phyloP scores from a whole-genome alignment of 2,888 invertebrate genomes.

The Quadriops clusia region DNA sequence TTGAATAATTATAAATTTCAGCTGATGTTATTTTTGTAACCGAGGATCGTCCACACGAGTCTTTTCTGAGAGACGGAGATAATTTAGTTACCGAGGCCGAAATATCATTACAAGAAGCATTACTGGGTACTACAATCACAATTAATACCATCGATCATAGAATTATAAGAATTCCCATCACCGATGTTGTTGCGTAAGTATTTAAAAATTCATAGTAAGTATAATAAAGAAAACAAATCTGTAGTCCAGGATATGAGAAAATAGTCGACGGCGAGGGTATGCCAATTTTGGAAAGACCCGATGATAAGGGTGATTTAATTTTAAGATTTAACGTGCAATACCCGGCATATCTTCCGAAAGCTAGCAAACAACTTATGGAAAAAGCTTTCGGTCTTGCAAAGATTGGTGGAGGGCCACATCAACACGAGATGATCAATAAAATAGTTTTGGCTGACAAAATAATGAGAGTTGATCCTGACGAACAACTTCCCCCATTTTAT shows the following conservation, averaged over 20 bases:
- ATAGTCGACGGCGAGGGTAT: slow-evolving; percentile 61
- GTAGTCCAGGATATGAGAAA: slow-evolving; percentile 54
- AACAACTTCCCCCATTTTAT: slow-evolving; percentile 31
- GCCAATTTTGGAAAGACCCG: slow-evolving; percentile 49
- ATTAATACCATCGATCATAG: slow-evolving; percentile 61
- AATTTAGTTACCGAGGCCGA: slow-evolving; percentile 51
- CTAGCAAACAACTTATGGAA: slow-evolving; percentile 34
- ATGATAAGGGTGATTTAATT: slow-evolving; percentile 55
- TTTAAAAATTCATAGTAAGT: slow-evolving; percentile 10
- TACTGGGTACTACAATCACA: slow-evolving; percentile 55
- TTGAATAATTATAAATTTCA: slow-evolving; percentile 22
- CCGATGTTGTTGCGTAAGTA: slow-evolving; percentile 50
- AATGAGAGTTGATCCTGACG: slow-evolving; percentile 32
- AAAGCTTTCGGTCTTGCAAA: slow-evolving; percentile 32
- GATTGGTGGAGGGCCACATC: slow-evolving; percentile 26
- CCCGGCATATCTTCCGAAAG: slow-evolving; percentile 41
- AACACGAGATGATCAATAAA: slow-evolving; percentile 34
- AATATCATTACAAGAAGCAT: slow-evolving; percentile 56
- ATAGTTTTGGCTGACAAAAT: slow-evolving; percentile 36
- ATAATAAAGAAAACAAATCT: no score
- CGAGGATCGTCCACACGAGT: slow-evolving; percentile 57
- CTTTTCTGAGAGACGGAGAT: slow-evolving; percentile 52
- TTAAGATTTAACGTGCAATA: slow-evolving; percentile 53
- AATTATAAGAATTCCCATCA: slow-evolving; percentile 53
- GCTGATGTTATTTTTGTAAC: slow-evolving; percentile 67